phyloP scores from a whole-genome alignment of 2,113 vertebrate species.

The Lophura nycthemera region DNA sequence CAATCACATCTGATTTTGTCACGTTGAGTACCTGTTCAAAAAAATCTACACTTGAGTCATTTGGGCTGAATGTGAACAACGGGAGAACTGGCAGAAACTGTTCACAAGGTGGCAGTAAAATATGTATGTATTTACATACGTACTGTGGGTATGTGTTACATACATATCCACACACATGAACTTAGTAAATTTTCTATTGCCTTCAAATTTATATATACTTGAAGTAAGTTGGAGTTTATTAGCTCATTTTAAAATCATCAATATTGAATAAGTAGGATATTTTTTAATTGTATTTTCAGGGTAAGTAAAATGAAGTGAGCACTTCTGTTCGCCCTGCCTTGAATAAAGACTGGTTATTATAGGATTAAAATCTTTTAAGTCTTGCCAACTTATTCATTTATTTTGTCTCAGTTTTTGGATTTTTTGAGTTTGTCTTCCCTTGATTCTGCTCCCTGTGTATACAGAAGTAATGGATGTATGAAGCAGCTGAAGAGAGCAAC shows the following conservation, averaged over 20 bases:
- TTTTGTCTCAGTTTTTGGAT: background rate
- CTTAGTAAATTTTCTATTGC: background rate
- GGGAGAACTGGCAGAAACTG: background rate
- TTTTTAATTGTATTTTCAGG: background rate
- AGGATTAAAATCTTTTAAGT: background rate
- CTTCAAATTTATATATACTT: background rate
- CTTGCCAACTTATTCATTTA: background rate
- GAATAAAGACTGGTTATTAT: constrained; percentile 8
- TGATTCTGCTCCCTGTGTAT: too few relatives aligned
- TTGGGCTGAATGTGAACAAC: background rate
- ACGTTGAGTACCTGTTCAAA: background rate
- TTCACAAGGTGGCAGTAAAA: constrained; percentile 53
- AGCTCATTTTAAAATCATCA: background rate
- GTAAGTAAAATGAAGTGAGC: background rate
- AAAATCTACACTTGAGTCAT: background rate
- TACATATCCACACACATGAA: background rate
- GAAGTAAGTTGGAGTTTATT: background rate
- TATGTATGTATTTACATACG: background rate
- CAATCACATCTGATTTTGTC: background rate
- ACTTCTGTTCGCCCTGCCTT: background rate
- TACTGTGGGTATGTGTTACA: background rate
- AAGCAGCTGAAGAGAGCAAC: background rate
- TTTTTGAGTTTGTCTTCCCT: background rate
- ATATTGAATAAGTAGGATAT: background rate
- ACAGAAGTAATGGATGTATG: background rate